A percentile compares a stretch with the other conserved stretches of the same genome.
phyloP scores from a whole-genome alignment of 2,888 invertebrate genomes.

The Trachelus stipa region DNA sequence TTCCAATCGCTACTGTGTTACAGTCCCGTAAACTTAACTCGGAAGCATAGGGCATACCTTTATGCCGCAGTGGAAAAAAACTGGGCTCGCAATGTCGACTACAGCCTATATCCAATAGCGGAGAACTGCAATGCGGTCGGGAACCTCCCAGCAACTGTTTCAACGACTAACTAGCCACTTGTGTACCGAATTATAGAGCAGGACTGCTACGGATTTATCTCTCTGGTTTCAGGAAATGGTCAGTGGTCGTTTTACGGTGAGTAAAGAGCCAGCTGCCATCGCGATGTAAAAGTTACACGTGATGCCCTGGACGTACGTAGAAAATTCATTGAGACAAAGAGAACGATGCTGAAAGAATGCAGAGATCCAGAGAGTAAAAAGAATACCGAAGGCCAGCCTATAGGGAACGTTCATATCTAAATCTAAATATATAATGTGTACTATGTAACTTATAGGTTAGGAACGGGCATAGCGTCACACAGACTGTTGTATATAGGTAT shows the following conservation, averaged over 20 bases:
- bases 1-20: not conserved
- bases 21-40: not conserved
- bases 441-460: not conserved
- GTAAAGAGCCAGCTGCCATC: not conserved
- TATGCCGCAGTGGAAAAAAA: not conserved
- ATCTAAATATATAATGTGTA: not conserved
- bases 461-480: not conserved
- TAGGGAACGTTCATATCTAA: not conserved
- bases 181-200: not conserved
- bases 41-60: not conserved
- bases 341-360: not conserved
- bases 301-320: not conserved
- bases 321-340: not conserved
- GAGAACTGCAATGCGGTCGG: not conserved
- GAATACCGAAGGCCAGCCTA: not conserved
- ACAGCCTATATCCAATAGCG: not conserved
- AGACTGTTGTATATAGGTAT: not conserved
- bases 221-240: not conserved
- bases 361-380: not conserved
- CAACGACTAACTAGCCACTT: not conserved
- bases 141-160: not conserved
- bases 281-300: not conserved
- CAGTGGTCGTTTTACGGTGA: not conserved
- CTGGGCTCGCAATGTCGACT: not conserved
- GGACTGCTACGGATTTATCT: not conserved